A percentile compares a stretch with the other conserved stretches of the same genome.
phyloP scores from a whole-genome alignment of 2,113 vertebrate species.

The Equus przewalskii region DNA sequence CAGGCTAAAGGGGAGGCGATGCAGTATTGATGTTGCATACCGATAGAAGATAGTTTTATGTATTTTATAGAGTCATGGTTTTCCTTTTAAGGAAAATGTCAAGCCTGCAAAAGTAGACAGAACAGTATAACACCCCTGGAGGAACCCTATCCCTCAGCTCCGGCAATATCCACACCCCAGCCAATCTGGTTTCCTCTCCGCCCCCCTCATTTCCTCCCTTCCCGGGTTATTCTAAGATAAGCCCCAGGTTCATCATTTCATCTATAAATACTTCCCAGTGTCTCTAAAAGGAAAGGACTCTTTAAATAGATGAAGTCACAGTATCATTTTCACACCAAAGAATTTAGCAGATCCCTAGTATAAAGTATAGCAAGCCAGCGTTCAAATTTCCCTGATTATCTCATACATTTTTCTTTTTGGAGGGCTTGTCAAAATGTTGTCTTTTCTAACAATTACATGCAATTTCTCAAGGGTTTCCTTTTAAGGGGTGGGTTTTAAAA shows the following conservation, averaged over 20 bases:
- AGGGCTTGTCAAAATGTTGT: background rate
- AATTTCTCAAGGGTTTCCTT: background rate
- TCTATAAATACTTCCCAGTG: background rate
- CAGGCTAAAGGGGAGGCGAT: background rate
- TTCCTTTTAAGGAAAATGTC: background rate
- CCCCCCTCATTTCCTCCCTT: background rate
- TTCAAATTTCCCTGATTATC: background rate
- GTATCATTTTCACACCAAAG: background rate
- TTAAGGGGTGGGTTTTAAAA: background rate
- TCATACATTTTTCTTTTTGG: background rate
- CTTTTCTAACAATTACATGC: background rate
- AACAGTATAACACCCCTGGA: rapidly evolving
- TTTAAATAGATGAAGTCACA: background rate
- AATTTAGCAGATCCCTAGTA: background rate
- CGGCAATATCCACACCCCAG: background rate
- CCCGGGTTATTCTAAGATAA: background rate
- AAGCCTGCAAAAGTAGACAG: background rate
- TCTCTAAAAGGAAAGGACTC: background rate
- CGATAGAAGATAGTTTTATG: background rate
- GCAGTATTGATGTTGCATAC: background rate
- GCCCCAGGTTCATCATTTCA: background rate
- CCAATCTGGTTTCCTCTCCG: background rate
- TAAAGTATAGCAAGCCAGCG: background rate
- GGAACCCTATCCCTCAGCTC: rapidly evolving
- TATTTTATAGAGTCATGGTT: background rate